Conservation (phyloP, 2,113 vertebrate genomes). For the Mastomys coucha region DNA sequence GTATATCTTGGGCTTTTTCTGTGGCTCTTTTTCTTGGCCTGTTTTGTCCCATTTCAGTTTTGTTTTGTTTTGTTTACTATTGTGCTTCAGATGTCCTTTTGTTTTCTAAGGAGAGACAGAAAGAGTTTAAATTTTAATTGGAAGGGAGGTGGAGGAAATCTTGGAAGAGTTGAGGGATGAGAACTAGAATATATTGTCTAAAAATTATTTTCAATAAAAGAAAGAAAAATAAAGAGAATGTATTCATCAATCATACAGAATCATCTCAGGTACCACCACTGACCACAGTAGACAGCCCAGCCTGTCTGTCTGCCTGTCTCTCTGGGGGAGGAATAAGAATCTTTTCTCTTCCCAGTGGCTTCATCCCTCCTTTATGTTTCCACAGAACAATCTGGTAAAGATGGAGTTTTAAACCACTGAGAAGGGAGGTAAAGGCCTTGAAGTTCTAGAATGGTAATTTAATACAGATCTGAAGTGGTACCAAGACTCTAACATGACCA, state of each 20-base stretch:
- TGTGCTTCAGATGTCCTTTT: neutral
- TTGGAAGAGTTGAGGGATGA: neutral
- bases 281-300: neutral
- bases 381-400: neutral
- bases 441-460: neutral
- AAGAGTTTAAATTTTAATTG: neutral
- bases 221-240: neutral
- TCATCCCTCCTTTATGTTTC: neutral
- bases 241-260: neutral
- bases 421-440: neutral
- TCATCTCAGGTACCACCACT: neutral
- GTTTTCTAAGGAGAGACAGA: neutral
- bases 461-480: slow-evolving; percentile 1
- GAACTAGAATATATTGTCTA: neutral
- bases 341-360: neutral
- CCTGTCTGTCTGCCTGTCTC: too few species aligned
- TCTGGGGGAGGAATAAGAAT: neutral
- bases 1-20: neutral
- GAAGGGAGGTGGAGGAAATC: neutral
- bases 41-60: neutral
- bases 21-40: neutral
- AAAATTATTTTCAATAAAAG: neutral
- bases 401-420: slow-evolving; percentile 13
- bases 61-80: neutral
- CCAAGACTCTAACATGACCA: slow-evolving; percentile 31